Base-by-base conservation (phyloP, 92 coral and sea anemone genomes). In the Epizoanthus illoricatus region DNA sequence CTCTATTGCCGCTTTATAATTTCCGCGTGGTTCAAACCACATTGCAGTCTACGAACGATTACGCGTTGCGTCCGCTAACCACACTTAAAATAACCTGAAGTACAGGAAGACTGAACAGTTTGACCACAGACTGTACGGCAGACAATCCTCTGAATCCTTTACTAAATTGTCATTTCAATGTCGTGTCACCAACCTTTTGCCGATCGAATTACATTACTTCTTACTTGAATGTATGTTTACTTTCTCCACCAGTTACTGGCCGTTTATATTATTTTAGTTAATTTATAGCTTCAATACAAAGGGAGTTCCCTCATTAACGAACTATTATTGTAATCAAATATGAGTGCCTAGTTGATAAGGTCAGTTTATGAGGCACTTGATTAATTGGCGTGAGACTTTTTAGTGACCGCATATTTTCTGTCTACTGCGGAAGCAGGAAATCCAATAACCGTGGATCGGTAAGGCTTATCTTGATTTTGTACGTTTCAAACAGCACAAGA, bases 181-280 rank as follows among this genome's bases (percentile, higher is more conserved):
- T 55, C 33, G 52, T 59, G 81, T 75, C 68, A 75, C 43, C 19
- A 59, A 36, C 20, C 43, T 12, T 62, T 63, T 13, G 61, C 43
- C 60, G 82, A 78, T 78, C 82, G 40, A 19, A 43, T 78, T 78
- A 63, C 81, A 76, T n/a, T n/a, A 49, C 8, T 9, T 11, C 56
- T 13, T 52, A 52, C 12, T 52, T 52, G 36, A 28, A 9, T 7
- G 10, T 28, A 23, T 16, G 5, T 40, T 76, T 49, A 5, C 33
- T 78, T 67, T 24, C 23, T 61, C 58, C 5, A 55, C 82, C 43
- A 16, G 20, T 59, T 61, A 36, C 11, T 7, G 24, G 24, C 56
- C 47, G 76, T 67, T 28, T 33, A 68, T 17, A 68, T 68, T 68
- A 68, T 2, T 33, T 33, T 39, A 13, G n/a, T 19, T 39, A 13